These are phyloP conservation scores for Tenthredo notha DNA, from an alignment of 2,888 invertebrate genomes.

Conservation along the genomic window DNA sequence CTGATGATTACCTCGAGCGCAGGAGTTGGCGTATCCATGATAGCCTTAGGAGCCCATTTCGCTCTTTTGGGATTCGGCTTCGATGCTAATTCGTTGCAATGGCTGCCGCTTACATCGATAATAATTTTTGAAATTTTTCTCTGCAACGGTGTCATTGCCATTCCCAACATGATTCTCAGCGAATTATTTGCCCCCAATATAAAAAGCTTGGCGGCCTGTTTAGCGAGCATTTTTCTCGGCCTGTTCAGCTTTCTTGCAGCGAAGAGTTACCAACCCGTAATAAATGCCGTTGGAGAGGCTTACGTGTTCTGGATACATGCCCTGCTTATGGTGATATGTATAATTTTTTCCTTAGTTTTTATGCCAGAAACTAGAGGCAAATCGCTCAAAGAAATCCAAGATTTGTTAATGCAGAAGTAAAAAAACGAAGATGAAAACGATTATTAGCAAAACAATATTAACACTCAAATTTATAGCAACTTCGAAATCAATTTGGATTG, in stretches of 20 bases:
- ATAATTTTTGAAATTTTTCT: constrained; percentile 63
- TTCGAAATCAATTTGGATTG: not conserved
- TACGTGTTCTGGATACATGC: constrained; percentile 68
- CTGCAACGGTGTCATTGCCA: constrained; percentile 63
- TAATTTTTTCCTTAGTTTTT: constrained; percentile 55
- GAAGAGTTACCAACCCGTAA: constrained; percentile 67
- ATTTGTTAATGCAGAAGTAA: constrained; percentile 4
- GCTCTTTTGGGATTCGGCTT: constrained; percentile 59
- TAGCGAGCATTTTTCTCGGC: constrained; percentile 65
- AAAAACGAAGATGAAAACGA: not conserved
- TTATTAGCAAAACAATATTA: not conserved
- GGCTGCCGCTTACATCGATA: constrained; percentile 64
- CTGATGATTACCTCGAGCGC: constrained; percentile 66
- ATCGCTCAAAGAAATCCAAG: constrained; percentile 62
- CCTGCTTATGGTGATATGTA: constrained; percentile 57
- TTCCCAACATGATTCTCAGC: constrained; percentile 68
- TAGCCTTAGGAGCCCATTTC: constrained; percentile 66
- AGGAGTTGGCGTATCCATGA: constrained; percentile 61
- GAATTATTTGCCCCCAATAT: constrained; percentile 69
- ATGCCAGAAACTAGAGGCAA: constrained; percentile 72
- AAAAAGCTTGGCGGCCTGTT: constrained; percentile 67
- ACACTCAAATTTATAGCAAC: not conserved
- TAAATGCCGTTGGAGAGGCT: constrained; percentile 62
- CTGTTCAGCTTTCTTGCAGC: constrained; percentile 67
- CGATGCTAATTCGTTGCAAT: constrained; percentile 62